Base-by-base conservation (phyloP, 2,888 invertebrate genomes). In the Onthophagus sagittarius region DNA sequence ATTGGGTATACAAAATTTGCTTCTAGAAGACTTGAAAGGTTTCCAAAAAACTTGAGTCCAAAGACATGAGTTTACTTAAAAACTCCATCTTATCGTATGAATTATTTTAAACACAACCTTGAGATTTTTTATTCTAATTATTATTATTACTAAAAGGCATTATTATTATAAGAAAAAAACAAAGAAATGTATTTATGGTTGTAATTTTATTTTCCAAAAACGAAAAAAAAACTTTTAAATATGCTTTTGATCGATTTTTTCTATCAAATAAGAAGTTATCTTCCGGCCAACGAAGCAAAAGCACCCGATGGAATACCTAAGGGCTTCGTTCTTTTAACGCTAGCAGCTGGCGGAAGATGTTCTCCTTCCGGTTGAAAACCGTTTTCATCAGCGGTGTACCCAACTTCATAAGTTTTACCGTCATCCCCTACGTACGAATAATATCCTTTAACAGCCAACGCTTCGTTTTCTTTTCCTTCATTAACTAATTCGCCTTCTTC, bases 381-480 rank as follows among this genome's bases (percentile, higher is more conserved):
- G 76, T 88, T 86, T 79, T 88, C 87, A 78, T 88, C 88, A 73
- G 89, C 88, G 0, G 84, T 84, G 78, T 87, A 89, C 71, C 80
- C 84, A 3, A 88, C 82, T 65, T 85, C 85, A 77, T 86, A 85
- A 70, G 81, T 82, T 72, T 85, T 83, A 71, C 88, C 88, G 79
- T 88, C 88, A n/a, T 85, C 81, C 62, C 84, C 85, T 9, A 84
- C 79, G 82, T 86, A 88, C 69, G 85, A 83, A 74, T 85, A 84
- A 15, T 83, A 83, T 14, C 88, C 88, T 23, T 82, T 82, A 2
- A 87, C 86, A 0, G 83, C 82, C 33, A 87, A 76, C 1, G 85
- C 84, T 79, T 86, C 86, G 72, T 86, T 80, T 5, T 87, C 86
- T 1, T 85, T 83, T 23, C 87, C 86, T 76, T 85, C 85, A 75